Percentiles rank a stretch among this genome's conserved stretches.
Conservation (phyloP, 2,113 vertebrate genomes). For the Pseudolaguvia tuberculata region DNA sequence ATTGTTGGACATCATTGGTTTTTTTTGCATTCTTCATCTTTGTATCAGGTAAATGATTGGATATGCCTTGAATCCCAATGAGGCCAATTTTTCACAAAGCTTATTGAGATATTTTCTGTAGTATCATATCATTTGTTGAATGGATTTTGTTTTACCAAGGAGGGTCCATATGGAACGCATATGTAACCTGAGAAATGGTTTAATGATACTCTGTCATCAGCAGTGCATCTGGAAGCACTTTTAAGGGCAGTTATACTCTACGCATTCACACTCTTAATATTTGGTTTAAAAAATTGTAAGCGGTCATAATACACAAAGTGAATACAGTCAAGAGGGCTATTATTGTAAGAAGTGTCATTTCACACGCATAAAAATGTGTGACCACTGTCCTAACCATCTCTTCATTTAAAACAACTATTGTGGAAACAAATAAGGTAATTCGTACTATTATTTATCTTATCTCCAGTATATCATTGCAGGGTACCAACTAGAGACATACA, state of each 20-base stretch:
- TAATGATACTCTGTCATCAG: conserved; percentile 2
- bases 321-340: conserved; percentile 20
- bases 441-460: neutral
- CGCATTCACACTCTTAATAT: conserved; percentile 15
- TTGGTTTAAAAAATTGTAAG: neutral
- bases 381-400: neutral
- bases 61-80: conserved; percentile 8
- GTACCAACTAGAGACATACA: neutral
- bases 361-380: neutral
- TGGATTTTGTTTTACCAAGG: conserved; percentile 1
- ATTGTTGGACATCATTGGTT: conserved; percentile 28
- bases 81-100: conserved; percentile 26
- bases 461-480: neutral
- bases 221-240: conserved; percentile 5
- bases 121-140: conserved; percentile 31
- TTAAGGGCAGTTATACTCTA: conserved; percentile 16
- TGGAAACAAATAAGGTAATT: neutral
- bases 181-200: conserved; percentile 22
- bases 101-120: conserved; percentile 9
- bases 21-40: conserved; percentile 25
- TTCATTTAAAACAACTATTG: too few relatives aligned
- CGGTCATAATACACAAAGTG: neutral
- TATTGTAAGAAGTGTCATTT: conserved; percentile 3
- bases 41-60: conserved; percentile 24
- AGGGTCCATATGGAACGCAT: conserved; percentile 9